Base-by-base conservation (phyloP, 2,113 vertebrate genomes). In the Argyrosomus japonicus region DNA sequence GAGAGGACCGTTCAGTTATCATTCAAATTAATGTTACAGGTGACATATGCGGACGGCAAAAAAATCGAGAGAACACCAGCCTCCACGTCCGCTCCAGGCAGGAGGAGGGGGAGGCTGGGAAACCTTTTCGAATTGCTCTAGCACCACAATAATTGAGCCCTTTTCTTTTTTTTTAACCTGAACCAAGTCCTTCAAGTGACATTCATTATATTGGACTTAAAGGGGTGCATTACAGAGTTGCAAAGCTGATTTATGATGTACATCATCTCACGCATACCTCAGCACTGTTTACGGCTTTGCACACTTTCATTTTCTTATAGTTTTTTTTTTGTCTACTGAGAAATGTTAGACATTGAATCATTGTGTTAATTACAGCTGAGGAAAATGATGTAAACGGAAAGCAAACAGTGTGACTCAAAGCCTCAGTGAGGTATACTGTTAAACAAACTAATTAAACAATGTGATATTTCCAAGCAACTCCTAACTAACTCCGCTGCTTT, bases 11-110 rank as follows among this genome's bases (percentile, higher is more conserved):
- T 77, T 72, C 36, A 53, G 77, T 85, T 83, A 82, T 82, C 89
- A 87, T 85, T 91, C 77, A 93, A 83, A 89, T 88, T 7, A 91
- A 85, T 82, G 87, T 81, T 88, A 85, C 76, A 91, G 85, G 85
- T 89, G 86, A 90, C 71, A 91, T 82, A 87, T 83, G 56, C 83
- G 71, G 76, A 81, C 23, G 57, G 75, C 32, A 32, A 3, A 69
- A 69, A 72, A 81, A 71, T 51, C 76, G 68, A 68, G 51, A 70
- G 23, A 68, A 82, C 50, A 74, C 1, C 25, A 10, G 67, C 64
- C 68, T 77, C 51, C 48, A 40, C 2, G 17, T 54, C 9, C 0
- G 65, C 77, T 84, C 14, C 63, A 69, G 69, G 63, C 56, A 29
- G 40, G 79, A 36, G 32, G 48, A 29, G 64, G 79, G 45, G 32